Evolutionary conservation across 2,888 invertebrate genomes (phyloP).

Genomic region (Trissolcus brochymenae): DNA sequence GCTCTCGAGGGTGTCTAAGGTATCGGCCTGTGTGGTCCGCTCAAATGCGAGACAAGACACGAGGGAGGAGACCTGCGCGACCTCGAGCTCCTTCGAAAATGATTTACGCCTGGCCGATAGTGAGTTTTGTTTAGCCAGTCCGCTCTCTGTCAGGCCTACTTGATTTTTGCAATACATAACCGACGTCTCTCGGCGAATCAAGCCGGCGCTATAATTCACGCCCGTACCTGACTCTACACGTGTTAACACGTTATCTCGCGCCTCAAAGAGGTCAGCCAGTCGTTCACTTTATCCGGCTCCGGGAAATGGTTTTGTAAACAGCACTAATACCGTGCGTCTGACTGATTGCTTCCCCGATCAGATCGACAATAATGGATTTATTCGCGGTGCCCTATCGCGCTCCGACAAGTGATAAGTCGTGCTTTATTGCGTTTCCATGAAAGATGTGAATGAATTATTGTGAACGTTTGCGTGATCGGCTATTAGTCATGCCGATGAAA

Average conservation of each 20-base stretch:
- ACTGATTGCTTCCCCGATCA: constrained; percentile 26
- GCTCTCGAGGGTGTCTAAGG: constrained; percentile 60
- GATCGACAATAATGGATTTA: constrained; percentile 24
- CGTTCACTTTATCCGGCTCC: constrained; percentile 40
- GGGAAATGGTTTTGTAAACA: constrained; percentile 37
- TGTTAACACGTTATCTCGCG: constrained; percentile 22
- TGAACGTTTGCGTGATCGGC: neutral
- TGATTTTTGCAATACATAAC: constrained; percentile 67
- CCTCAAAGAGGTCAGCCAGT: constrained; percentile 49
- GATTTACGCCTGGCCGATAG: constrained; percentile 67
- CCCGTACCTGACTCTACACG: constrained; percentile 39
- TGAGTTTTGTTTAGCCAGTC: constrained; percentile 67
- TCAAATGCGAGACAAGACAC: constrained; percentile 54
- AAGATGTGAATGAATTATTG: constrained; percentile 35
- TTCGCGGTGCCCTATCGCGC: constrained; percentile 30
- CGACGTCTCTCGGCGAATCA: constrained; percentile 59
- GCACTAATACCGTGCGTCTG: constrained; percentile 19
- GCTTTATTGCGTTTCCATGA: constrained; percentile 30
- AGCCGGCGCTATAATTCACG: constrained; percentile 63
- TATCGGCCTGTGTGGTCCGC: constrained; percentile 65
- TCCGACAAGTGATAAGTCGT: constrained; percentile 37
- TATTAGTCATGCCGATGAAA: constrained; percentile 3
- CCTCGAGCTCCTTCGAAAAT: constrained; percentile 59
- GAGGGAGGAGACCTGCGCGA: constrained; percentile 32
- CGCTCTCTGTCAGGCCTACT: constrained; percentile 60